A percentile compares a stretch with the other conserved stretches of the same genome.
Evolutionary conservation across 2,113 vertebrate genomes (phyloP).

Genomic region (Protomyctophum bolini): DNA sequence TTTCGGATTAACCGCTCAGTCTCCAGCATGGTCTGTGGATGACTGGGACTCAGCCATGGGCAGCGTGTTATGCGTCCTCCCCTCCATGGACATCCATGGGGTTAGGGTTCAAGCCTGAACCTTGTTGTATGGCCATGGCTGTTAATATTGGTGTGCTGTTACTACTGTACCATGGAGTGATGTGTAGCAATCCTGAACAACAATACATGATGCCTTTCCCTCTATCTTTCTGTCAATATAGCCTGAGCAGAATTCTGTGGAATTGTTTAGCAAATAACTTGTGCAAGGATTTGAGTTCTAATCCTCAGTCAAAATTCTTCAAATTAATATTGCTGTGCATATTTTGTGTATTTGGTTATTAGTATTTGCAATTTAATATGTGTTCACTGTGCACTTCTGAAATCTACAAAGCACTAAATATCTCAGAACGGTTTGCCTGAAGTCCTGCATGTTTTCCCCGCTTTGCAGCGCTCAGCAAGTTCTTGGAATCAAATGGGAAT

Average conservation of each 20-base stretch:
- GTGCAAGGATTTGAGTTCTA: background rate
- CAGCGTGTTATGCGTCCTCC: conserved; percentile 16
- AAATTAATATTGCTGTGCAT: no score
- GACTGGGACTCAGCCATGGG: conserved; percentile 46
- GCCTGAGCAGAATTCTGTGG: background rate
- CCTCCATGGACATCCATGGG: conserved; percentile 46
- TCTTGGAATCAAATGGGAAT: conserved; percentile 51
- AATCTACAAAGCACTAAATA: background rate
- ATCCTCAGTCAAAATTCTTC: no score
- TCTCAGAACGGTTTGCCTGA: conserved; percentile 17
- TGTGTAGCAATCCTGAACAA: no score
- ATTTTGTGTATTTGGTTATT: no score
- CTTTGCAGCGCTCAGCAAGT: conserved; percentile 26
- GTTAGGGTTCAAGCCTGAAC: conserved; percentile 36
- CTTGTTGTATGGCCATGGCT: conserved; percentile 30
- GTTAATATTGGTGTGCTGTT: conserved; percentile 11
- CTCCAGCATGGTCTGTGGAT: conserved; percentile 44
- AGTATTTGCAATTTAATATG: no score
- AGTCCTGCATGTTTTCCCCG: conserved; percentile 29
- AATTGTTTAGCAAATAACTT: conserved; percentile 17
- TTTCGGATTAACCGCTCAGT: conserved; percentile 66
- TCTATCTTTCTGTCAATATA: background rate
- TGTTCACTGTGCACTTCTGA: background rate
- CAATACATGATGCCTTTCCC: no score
- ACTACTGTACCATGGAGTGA: background rate